phyloP scores from a whole-genome alignment of 2,113 vertebrate species.

The Crotalus helleri region DNA sequence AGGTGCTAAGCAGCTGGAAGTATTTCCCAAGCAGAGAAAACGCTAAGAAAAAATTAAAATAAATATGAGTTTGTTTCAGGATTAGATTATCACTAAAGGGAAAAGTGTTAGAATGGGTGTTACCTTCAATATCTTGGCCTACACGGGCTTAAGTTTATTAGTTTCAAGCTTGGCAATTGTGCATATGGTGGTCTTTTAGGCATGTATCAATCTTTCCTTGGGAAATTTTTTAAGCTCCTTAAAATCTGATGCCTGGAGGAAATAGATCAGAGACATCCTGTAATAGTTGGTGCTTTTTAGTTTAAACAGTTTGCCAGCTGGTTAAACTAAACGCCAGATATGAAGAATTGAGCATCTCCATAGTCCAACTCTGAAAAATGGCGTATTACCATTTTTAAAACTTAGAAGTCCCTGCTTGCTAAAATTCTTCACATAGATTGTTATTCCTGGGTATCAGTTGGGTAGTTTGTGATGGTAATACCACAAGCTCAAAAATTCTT shows the following conservation, averaged over 20 bases:
- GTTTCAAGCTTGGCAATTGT: background rate
- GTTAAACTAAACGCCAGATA: background rate
- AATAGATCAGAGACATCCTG: background rate
- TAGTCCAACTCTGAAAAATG: background rate
- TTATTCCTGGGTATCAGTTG: background rate
- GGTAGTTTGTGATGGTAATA: background rate
- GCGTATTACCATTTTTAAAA: background rate
- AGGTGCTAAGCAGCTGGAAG: background rate
- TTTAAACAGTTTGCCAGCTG: background rate
- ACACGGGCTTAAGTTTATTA: background rate
- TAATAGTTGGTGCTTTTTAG: background rate
- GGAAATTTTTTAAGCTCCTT: background rate
- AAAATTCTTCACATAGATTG: background rate
- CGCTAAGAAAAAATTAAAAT: background rate
- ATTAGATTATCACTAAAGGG: background rate
- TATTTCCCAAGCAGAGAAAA: background rate
- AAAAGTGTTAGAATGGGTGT: background rate
- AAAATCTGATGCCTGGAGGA: background rate
- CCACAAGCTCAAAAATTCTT: background rate
- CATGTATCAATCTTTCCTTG: background rate
- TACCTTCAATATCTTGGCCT: background rate
- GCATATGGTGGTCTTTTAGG: background rate
- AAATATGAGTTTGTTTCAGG: background rate
- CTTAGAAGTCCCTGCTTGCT: background rate
- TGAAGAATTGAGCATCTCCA: background rate